Percentiles rank a stretch among this genome's conserved stretches.
phyloP scores from a whole-genome alignment of 2,113 vertebrate genomes.

The Turdus rufiventris region DNA sequence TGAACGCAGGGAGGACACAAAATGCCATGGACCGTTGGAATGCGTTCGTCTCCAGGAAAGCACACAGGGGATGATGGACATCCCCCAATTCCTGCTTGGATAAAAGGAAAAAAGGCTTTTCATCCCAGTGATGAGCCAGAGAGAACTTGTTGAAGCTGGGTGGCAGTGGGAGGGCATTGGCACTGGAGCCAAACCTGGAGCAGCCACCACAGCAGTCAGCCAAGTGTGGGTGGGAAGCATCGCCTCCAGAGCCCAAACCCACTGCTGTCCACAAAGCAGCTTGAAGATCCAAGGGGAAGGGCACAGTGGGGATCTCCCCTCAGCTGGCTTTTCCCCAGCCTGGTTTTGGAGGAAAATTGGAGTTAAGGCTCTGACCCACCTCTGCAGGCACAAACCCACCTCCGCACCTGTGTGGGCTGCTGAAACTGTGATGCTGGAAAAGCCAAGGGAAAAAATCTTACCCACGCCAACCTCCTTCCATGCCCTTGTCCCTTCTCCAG shows the following conservation, averaged over 20 bases:
- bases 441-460: neutral
- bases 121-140: neutral
- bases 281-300: neutral
- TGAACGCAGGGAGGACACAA: accelerated
- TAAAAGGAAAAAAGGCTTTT: neutral
- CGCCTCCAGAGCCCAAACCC: neutral
- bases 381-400: neutral
- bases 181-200: neutral
- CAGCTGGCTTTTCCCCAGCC: accelerated
- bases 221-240: neutral
- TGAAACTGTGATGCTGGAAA: neutral
- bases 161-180: neutral
- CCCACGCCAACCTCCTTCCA: accelerated
- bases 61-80: neutral
- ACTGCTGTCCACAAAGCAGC: neutral
- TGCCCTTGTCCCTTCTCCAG: neutral
- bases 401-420: neutral
- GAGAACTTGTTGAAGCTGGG: neutral
- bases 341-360: neutral
- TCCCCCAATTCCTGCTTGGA: neutral
- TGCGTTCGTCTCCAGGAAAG: neutral
- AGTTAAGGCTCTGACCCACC: neutral
- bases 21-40: accelerated
- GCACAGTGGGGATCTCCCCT: too few relatives aligned
- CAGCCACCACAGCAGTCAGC: neutral